phyloP scores from a whole-genome alignment of 1,140 invertebrate genomes.

The Callitettix versicolor region DNA sequence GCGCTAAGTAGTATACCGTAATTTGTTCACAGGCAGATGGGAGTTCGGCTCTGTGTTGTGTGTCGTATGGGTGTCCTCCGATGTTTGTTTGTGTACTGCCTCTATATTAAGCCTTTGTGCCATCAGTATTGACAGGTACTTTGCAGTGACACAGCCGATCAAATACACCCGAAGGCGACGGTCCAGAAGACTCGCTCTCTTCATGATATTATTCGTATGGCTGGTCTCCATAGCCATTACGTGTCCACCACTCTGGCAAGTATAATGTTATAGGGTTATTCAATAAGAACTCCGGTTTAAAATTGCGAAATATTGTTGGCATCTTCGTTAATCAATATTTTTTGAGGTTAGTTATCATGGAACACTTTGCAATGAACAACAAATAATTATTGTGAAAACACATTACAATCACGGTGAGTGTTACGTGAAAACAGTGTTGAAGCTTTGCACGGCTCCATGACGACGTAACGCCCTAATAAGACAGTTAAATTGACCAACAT shows the following conservation, averaged over 20 bases:
- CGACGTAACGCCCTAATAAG: no score
- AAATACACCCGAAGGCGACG: conserved; percentile 66
- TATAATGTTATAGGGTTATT: neutral
- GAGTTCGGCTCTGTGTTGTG: conserved; percentile 67
- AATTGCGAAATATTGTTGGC: no score
- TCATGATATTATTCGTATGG: conserved; percentile 78
- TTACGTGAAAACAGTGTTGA: no score
- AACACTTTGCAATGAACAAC: no score
- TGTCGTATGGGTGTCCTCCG: conserved; percentile 84
- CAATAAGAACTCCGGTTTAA: neutral
- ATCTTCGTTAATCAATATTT: no score
- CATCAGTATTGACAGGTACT: conserved; percentile 76
- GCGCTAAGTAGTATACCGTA: no score
- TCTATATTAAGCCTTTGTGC: conserved; percentile 69
- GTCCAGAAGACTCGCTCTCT: conserved; percentile 62
- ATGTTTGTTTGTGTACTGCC: conserved; percentile 85
- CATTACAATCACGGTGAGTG: no score
- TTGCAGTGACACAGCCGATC: conserved; percentile 75
- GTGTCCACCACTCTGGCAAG: conserved; percentile 48
- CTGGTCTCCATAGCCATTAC: conserved; percentile 67
- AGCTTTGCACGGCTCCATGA: no score
- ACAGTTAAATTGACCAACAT: no score
- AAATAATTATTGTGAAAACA: no score
- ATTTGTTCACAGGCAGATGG: conserved; percentile 50
- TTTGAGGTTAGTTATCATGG: no score